Percentiles rank a stretch among this genome's conserved stretches.
phyloP scores from a whole-genome alignment of 2,797 vertebrate genomes.

The Zalophus californianus region DNA sequence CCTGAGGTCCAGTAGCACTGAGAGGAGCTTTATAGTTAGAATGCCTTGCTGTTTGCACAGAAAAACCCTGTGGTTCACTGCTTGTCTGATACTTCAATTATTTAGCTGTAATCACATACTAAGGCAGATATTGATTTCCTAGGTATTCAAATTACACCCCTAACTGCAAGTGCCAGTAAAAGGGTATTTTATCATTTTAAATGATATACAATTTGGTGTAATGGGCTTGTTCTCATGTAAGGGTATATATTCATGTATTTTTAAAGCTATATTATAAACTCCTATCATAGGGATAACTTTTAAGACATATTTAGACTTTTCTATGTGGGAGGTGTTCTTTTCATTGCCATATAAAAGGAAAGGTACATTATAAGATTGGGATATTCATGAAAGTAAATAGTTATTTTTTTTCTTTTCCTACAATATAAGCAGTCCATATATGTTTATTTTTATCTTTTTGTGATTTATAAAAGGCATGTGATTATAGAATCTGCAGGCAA shows the following conservation, averaged over 20 bases:
- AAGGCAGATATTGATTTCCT: constrained; percentile 88
- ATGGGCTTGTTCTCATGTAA: constrained; percentile 65
- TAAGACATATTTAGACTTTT: constrained; percentile 68
- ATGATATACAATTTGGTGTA: constrained; percentile 84
- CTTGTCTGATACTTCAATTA: constrained; percentile 89
- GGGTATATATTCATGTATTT: constrained; percentile 76
- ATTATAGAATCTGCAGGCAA: constrained; percentile 13
- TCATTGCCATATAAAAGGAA: constrained; percentile 22
- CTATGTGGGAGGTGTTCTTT: constrained; percentile 52
- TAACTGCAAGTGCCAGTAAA: constrained; percentile 82
- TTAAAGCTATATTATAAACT: constrained; percentile 72
- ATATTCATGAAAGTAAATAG: constrained; percentile 61
- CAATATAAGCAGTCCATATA: background rate
- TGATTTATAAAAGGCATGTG: background rate
- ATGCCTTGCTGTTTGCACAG: constrained; percentile 80
- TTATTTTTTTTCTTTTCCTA: constrained; percentile 57
- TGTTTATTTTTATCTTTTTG: constrained; percentile 57
- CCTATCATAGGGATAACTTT: constrained; percentile 10
- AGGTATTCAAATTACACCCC: constrained; percentile 86
- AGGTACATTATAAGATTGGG: constrained; percentile 39
- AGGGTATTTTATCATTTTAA: constrained; percentile 83
- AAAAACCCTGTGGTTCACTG: constrained; percentile 83
- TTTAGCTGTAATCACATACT: constrained; percentile 85
- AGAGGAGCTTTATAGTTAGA: constrained; percentile 75
- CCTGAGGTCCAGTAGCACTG: constrained; percentile 64